Evolutionary conservation across 2,113 vertebrate species (phyloP), one percentile per base, ranked within the genome.

Genomic region (Austrofundulus limnaeus): DNA sequence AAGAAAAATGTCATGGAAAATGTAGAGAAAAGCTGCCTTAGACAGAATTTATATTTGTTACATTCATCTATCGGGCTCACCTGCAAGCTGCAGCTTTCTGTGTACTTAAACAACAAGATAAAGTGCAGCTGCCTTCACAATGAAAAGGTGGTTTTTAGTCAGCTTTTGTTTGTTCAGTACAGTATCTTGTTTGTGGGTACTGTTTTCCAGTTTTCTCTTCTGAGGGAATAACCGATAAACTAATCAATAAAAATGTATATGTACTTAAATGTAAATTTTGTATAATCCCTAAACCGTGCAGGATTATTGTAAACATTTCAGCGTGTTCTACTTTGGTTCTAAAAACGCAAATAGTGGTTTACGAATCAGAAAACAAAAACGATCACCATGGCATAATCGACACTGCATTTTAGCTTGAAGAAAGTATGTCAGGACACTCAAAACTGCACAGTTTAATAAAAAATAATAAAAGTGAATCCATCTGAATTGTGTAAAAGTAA

Each of bases 11-110:
- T 87, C 68, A 70, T 84, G 77, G 58, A 88, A 86, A 87, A 73
- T 56, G 77, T 70, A 88, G 76, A 80, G 64, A 81, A 38, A 85
- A 88, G 87, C 91, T 93, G 91, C 91, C 84, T 82, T 86, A 80
- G 87, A 88, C 82, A 84, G 73, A 80, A 82, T 65, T 87, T 58
- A 89, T 88, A 84, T 89, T 82, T 85, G 84, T 91, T 93, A 93
- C 92, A 93, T 92, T 93, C 92, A 92, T 91, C 82, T 84, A 88
- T 90, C 78, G 83, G 87, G 85, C 85, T 79, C 54, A 55, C 63
- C 59, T 87, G 81, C 78, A 86, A 74, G 77, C 31, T 10, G 72
- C 72, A 59, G 71, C 77, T 70, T 57, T 52, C 61, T 49, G 43
- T 65, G 52, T 65, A 75, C 59, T 60, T 56, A 11, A 74, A 75